phyloP scores from a whole-genome alignment of 1,140 invertebrate species.

The Bombus waltoni region DNA sequence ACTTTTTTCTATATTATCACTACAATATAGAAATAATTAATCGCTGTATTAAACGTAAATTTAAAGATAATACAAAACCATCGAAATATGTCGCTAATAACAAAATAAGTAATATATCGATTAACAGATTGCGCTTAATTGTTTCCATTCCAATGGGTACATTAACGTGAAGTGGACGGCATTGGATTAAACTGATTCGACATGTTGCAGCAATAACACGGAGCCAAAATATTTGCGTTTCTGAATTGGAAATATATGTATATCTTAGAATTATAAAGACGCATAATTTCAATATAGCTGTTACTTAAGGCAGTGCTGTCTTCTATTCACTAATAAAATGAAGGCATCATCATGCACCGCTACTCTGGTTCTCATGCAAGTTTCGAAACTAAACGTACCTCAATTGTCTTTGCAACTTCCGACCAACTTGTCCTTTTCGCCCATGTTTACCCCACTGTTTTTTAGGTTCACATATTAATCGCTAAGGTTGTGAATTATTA shows the following conservation, averaged over 20 bases:
- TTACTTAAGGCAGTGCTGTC: not conserved
- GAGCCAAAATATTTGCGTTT: conserved; percentile 58
- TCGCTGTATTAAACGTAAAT: conserved; percentile 8
- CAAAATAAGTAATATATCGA: conserved; percentile 29
- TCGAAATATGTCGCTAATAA: conserved; percentile 1
- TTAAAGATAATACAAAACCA: conserved; percentile 26
- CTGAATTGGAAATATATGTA: conserved; percentile 19
- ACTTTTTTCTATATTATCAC: not conserved
- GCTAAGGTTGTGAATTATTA: conserved; percentile 71
- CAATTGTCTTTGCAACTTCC: conserved; percentile 53
- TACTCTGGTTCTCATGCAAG: no score
- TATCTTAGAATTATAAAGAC: not conserved
- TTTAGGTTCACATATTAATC: conserved; percentile 58
- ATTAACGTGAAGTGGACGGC: conserved; percentile 78
- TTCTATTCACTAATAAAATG: not conserved
- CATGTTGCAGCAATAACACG: conserved; percentile 74
- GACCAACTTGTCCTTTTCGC: conserved; percentile 50
- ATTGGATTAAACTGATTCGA: conserved; percentile 76
- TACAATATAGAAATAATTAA: conserved; percentile 21
- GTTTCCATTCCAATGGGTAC: conserved; percentile 63
- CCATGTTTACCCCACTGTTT: conserved; percentile 48
- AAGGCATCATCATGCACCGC: not conserved
- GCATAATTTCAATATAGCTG: not conserved
- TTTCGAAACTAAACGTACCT: conserved; percentile 47
- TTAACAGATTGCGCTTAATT: conserved; percentile 41